Evolutionary conservation across 2,888 invertebrate species (phyloP), one percentile per base, ranked within the genome.

Genomic region (Harpalus rubripes): DNA sequence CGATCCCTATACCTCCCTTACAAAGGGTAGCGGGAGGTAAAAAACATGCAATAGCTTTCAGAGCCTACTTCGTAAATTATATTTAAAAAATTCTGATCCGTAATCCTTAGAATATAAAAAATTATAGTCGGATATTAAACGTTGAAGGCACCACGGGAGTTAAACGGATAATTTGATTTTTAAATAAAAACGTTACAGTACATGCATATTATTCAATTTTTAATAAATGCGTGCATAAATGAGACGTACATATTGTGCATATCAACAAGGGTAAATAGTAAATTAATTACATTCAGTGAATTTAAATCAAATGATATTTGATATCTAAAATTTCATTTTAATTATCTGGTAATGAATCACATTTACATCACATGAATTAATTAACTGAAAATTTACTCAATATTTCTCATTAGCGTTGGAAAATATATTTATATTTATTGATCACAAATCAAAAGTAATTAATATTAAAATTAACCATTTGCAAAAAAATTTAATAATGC

Each of bases 241-340:
- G 44, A 44, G 72, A 74, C 72, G 18, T 74, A 41, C 16, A 1
- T 18, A 16, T 18, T 74, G 18, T 74, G 44, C 44, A 44, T 41
- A 52, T 41, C 44, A 74, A 18, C 72, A 74, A 61, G 80, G 44
- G 61, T 63, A 80, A 61, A 80, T 61, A 61, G 16, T 80, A 56
- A 80, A 80, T 61, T 80, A 80, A 80, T 61, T 80, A 80, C 61
- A 78, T 80, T 61, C 80, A 32, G 7, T 61, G 58, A 58, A 78
- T 58, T 58, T 58, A 15, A 78, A 78, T 78, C 78, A 78, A 78
- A 78, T 78, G 59, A 61, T 61, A 80, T 80, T 80, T 80, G 80
- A 80, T 61, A 61, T 22, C 58, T 32, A 59, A 78, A 78, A 80
- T 61, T 80, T 61, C 39, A 61, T 80, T 80, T 80, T 61, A 80